These are phyloP conservation scores for Cheilosia grossa DNA, from an alignment of 2,888 invertebrate species.

Conservation along the genomic window DNA sequence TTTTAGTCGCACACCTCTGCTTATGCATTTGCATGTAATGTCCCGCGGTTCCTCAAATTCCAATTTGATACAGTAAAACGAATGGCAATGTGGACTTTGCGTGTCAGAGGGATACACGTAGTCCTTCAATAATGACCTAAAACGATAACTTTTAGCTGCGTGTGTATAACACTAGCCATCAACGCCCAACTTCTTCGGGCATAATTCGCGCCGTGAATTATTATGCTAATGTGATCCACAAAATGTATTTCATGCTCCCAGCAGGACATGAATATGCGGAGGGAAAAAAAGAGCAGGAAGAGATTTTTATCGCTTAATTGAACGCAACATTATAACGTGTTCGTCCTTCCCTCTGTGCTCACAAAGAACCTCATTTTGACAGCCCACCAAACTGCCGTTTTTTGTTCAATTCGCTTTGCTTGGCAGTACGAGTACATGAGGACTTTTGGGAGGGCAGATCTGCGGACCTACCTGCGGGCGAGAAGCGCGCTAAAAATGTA, in stretches of 20 bases:
- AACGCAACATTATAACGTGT: conserved; percentile 68
- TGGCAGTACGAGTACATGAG: background rate
- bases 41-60: conserved; percentile 49
- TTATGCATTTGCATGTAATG: conserved; percentile 11
- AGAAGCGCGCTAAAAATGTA: conserved; percentile 49
- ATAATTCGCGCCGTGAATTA: conserved; percentile 66
- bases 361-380: conserved; percentile 60
- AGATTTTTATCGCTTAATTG: conserved; percentile 74
- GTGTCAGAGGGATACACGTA: conserved; percentile 39
- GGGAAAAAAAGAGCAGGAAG: conserved; percentile 41
- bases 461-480: conserved; percentile 31
- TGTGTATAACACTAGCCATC: conserved; percentile 46
- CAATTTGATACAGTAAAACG: conserved; percentile 23
- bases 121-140: conserved; percentile 68
- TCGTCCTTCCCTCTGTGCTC: conserved; percentile 16
- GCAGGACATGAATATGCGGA: conserved; percentile 39
- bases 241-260: conserved; percentile 37
- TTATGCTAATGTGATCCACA: conserved; percentile 68
- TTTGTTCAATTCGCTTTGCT: too few relatives aligned
- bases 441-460: conserved; percentile 22
- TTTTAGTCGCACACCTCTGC: conserved; percentile 47
- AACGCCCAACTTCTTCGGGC: conserved; percentile 14
- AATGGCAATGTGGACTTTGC: conserved; percentile 58
- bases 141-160: conserved; percentile 68
- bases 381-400: conserved; percentile 46